These are phyloP conservation scores for Hylia prasina DNA, from an alignment of 2,113 vertebrate species.

Conservation along the genomic window DNA sequence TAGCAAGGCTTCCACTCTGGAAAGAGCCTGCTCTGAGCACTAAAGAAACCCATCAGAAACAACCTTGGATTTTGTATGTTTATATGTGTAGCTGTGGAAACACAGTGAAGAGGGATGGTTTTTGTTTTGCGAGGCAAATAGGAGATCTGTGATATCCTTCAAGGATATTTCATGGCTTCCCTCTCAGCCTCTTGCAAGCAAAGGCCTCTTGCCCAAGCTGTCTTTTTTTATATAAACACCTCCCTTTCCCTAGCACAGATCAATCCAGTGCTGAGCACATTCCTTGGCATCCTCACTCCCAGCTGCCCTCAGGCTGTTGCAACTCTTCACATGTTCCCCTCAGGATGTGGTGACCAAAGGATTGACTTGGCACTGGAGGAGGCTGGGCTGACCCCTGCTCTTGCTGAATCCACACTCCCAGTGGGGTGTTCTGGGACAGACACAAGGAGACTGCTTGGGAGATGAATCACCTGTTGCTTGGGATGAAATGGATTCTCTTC, in stretches of 20 bases:
- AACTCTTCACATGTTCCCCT: neutral
- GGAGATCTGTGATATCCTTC: neutral
- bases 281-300: conserved; percentile 15
- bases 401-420: conserved; percentile 41
- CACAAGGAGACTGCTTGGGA: neutral
- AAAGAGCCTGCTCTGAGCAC: conserved; percentile 13
- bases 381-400: conserved; percentile 16
- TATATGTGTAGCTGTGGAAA: conserved; percentile 44
- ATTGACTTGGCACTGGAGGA: conserved; percentile 23
- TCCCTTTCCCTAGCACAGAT: conserved; percentile 28
- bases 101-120: neutral
- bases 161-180: neutral
- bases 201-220: conserved; percentile 33
- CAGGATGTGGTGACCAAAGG: neutral
- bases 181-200: conserved; percentile 33
- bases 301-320: neutral
- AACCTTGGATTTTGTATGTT: conserved; percentile 45
- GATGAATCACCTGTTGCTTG: conserved; percentile 50
- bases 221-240: neutral
- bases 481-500: neutral
- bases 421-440: neutral
- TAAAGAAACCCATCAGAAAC: conserved; percentile 35
- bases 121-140: neutral
- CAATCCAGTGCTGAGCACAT: conserved; percentile 32
- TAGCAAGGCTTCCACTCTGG: neutral